phyloP scores from a whole-genome alignment of 2,113 vertebrate genomes.

The Scytalopus superciliaris region DNA sequence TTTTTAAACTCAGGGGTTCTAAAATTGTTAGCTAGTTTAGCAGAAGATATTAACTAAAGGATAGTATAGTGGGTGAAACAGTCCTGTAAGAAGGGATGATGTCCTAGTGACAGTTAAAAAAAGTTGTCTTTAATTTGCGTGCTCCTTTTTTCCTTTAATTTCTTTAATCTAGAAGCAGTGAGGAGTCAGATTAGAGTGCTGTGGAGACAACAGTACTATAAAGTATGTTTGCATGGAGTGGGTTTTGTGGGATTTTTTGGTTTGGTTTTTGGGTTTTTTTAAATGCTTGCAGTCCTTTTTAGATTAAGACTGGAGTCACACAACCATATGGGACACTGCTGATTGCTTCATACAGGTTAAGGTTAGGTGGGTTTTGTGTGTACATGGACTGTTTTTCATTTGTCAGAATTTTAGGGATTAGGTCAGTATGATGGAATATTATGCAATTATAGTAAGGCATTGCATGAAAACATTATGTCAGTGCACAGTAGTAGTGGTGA shows the following conservation, averaged over 20 bases:
- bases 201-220: background rate
- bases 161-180: background rate
- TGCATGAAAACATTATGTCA: background rate
- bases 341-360: background rate
- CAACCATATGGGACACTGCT: background rate
- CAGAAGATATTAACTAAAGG: background rate
- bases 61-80: background rate
- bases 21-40: background rate
- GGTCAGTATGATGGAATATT: background rate
- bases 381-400: background rate
- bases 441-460: background rate
- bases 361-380: background rate
- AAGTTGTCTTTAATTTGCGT: background rate
- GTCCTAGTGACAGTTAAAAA: background rate
- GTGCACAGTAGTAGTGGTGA: background rate
- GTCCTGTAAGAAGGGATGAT: background rate
- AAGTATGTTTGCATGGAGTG: background rate
- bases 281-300: background rate
- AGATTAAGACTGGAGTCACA: background rate
- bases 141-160: background rate
- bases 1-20: background rate
- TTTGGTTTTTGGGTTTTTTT: background rate
- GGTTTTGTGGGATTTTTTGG: too few species aligned
- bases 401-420: background rate
- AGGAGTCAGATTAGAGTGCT: background rate